Conservation (phyloP, 2,797 vertebrate genomes). For the Sciurus carolinensis region DNA sequence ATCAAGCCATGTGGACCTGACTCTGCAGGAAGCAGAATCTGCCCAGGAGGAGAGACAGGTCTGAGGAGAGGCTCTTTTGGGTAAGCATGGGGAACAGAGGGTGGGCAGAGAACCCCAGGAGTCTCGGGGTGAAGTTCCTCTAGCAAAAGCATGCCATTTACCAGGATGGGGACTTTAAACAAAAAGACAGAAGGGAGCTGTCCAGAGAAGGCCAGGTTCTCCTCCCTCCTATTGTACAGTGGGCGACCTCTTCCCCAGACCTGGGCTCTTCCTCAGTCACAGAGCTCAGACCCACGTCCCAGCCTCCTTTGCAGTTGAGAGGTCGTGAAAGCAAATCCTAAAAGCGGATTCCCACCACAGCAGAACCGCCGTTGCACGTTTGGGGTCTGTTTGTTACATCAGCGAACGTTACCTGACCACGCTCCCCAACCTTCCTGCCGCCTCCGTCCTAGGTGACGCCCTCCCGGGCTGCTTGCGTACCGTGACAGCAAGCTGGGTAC, state of each 20-base stretch:
- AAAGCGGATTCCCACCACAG: not conserved
- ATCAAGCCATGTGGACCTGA: not conserved
- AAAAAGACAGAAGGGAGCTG: not conserved
- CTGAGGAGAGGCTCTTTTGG: not conserved
- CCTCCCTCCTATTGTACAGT: not conserved
- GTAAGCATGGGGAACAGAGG: not conserved
- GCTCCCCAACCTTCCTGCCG: not conserved
- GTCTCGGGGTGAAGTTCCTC: not conserved
- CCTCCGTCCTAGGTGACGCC: not conserved
- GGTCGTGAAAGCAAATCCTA: not conserved
- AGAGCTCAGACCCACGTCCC: not conserved
- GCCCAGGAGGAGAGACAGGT: not conserved
- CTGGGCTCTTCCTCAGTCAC: not conserved
- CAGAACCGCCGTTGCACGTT: not conserved
- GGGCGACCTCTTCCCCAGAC: too few species aligned
- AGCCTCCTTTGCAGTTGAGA: not conserved
- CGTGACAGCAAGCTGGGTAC: not conserved
- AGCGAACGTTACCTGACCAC: not conserved
- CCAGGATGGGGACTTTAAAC: not conserved
- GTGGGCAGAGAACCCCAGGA: not conserved
- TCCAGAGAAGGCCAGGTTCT: not conserved
- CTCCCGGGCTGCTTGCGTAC: not conserved
- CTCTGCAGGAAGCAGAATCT: not conserved
- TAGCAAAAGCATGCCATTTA: not conserved
- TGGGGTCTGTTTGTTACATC: not conserved